These are phyloP conservation scores for Garrulus glandarius DNA, from an alignment of 2,797 vertebrate genomes.

Conservation along the genomic window DNA sequence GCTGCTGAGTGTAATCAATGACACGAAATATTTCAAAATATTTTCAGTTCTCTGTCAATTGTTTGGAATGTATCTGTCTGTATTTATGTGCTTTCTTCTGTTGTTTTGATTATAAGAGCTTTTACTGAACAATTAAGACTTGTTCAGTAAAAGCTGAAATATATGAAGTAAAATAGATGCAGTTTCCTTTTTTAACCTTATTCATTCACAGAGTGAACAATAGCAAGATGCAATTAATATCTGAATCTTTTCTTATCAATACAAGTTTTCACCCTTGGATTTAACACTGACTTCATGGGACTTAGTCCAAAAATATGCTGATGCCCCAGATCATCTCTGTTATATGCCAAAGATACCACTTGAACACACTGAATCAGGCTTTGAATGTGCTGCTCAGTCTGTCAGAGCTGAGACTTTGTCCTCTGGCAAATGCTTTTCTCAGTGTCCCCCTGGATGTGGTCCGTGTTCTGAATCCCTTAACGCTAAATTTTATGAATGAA, in stretches of 20 bases:
- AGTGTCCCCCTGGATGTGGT: background rate
- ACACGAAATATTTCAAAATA: background rate
- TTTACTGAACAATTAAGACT: background rate
- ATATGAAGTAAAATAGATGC: background rate
- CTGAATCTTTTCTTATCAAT: background rate
- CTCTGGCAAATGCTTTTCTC: background rate
- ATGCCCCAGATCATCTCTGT: background rate
- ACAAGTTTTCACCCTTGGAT: background rate
- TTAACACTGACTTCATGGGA: background rate
- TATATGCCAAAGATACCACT: rapidly evolving
- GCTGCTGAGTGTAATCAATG: background rate
- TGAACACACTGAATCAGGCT: background rate
- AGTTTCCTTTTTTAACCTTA: background rate
- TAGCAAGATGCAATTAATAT: background rate
- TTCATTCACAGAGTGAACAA: background rate
- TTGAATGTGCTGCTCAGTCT: background rate
- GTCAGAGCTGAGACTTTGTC: background rate
- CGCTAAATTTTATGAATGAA: background rate
- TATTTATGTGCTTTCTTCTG: background rate
- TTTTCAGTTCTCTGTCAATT: background rate
- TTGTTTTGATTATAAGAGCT: background rate
- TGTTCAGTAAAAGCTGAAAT: background rate
- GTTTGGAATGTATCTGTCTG: background rate
- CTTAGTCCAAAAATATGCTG: background rate
- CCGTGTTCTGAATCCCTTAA: background rate